phyloP scores from a whole-genome alignment of 1,140 invertebrate species.

The Palaemon carinicauda region DNA sequence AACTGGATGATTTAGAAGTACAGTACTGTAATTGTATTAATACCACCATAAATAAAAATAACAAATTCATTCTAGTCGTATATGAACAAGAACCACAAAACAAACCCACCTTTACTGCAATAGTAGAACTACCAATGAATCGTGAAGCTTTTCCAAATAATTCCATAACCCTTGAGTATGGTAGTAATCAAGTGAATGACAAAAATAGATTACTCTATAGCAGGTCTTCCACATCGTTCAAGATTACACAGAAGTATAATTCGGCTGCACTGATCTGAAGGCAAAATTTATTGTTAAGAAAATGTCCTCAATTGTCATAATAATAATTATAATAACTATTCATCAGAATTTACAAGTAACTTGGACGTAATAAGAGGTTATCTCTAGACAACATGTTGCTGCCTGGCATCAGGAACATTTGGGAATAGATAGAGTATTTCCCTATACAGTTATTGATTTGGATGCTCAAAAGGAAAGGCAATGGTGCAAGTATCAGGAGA shows the following conservation, averaged over 20 bases:
- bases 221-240: constrained; percentile 48
- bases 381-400: too few species aligned
- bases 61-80: too few species aligned
- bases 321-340: background rate
- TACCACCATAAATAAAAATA: too few species aligned
- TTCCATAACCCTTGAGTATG: constrained; percentile 53
- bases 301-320: background rate
- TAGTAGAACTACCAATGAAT: constrained; percentile 41
- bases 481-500: too few species aligned
- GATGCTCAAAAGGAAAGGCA: too few species aligned
- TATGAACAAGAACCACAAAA: background rate
- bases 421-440: too few species aligned
- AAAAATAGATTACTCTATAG: constrained; percentile 52
- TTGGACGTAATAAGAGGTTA: too few species aligned
- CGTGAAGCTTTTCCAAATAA: constrained; percentile 56
- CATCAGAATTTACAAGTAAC: too few species aligned
- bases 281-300: background rate
- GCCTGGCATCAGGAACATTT: too few species aligned
- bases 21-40: too few species aligned
- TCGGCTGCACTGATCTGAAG: constrained; percentile 49
- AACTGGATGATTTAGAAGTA: too few species aligned
- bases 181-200: constrained; percentile 57
- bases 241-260: constrained; percentile 54
- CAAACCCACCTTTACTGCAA: background rate
- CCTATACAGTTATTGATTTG: too few species aligned